A percentile compares a stretch with the other conserved stretches of the same genome.
Conservation (phyloP, 2,797 vertebrate species). For the Rhynchotus rufescens region DNA sequence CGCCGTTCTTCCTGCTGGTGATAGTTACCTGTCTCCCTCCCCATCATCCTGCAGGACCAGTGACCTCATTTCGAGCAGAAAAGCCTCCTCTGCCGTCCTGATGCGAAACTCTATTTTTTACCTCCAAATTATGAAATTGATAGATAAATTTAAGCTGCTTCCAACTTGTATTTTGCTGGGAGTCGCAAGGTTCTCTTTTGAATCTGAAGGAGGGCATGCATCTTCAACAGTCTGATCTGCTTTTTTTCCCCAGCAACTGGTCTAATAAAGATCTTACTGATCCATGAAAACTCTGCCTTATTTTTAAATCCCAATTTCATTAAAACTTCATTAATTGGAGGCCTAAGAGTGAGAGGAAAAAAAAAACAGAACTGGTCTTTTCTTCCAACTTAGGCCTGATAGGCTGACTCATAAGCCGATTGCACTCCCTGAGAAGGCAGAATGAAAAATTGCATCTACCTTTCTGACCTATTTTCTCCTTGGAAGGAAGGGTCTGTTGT, state of each 20-base stretch:
- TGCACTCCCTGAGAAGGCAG: background rate
- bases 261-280: conserved; percentile 6
- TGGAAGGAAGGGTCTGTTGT: background rate
- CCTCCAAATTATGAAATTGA: background rate
- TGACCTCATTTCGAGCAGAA: background rate
- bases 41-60: background rate
- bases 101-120: background rate
- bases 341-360: background rate
- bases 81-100: background rate
- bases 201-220: background rate
- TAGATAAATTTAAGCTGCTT: background rate
- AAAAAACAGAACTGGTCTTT: background rate
- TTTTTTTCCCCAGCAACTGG: background rate
- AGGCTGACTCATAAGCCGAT: background rate
- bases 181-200: background rate
- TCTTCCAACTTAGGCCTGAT: background rate
- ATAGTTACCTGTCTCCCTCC: background rate
- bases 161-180: background rate
- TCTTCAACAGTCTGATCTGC: background rate
- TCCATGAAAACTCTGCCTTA: background rate
- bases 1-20: background rate
- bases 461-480: background rate
- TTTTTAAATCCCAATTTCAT: conserved; percentile 16
- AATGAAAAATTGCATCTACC: background rate
- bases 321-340: conserved; percentile 23